Base-by-base conservation (phyloP, 2,113 vertebrate species). In the Acrocephalus arundinaceus region DNA sequence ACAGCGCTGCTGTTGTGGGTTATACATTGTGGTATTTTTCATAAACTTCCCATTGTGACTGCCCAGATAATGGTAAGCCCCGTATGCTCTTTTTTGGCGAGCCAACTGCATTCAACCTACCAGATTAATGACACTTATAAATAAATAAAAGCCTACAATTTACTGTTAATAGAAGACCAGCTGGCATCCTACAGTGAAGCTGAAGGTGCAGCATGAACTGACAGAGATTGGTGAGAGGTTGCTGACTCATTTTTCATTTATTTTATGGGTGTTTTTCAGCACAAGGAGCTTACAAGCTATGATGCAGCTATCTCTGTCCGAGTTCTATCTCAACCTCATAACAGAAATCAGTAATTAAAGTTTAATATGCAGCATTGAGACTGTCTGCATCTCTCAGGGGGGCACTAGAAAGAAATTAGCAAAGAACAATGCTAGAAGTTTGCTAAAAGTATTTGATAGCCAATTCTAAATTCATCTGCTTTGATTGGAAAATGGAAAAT, bases 191-290 rank as follows among this genome's bases (percentile, higher is more conserved):
- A 33, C 66, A 62, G 46, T 15, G 51, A 41, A 95, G 92, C 85
- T 90, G 73, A 85, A 96, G 96, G 95, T 89, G 76, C 45, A 37
- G 88, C 55, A 67, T 75, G 92, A 62, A 72, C 88, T 57, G 90
- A 79, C 86, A 87, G 81, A 93, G 81, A 96, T 37, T 77, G 59
- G 58, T 75, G 49, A 85, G 68, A 54, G 73, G 62, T 68, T 95
- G 92, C 92, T 90, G 96, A 96, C 41, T 97, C 94, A 96, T 95
- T 96, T 96, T 85, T 96, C 90, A 94, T 90, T 68, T 89, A 73
- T 48, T 89, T 85, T 82, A 70, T 76, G 66, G 81, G 20, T 88
- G 31, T n/a, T 94, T 85, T 95, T 88, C 58, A 92, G 90, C 54
- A 35, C 0, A 16, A 94, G 82, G 37, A 93, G 46, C 77, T 89